Conservation (phyloP, 2,797 vertebrate species). For the Chrysocyon brachyurus region DNA sequence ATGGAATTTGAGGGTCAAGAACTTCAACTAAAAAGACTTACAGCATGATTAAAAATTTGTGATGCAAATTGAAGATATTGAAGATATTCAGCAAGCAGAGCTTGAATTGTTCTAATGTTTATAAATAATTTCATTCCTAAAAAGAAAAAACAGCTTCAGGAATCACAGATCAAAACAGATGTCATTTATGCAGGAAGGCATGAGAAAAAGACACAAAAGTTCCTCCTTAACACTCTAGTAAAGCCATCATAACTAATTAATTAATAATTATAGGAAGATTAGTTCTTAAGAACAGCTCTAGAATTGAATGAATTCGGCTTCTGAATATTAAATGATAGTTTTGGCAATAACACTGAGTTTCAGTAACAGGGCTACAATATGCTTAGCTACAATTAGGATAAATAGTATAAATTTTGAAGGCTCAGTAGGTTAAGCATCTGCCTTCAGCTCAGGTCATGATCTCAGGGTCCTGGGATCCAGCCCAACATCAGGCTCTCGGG, state of each 20-base stretch:
- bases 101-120: neutral
- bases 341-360: neutral
- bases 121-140: neutral
- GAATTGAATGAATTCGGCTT: neutral
- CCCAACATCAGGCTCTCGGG: no score
- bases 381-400: neutral
- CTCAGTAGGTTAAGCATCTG: no score
- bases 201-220: neutral
- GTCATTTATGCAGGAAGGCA: neutral
- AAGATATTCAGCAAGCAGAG: neutral
- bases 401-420: neutral
- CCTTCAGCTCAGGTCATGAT: no score
- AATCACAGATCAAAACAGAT: conserved; percentile 9
- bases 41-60: neutral
- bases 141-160: neutral
- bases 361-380: neutral
- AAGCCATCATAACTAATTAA: neutral
- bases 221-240: neutral
- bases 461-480: no score
- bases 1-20: neutral
- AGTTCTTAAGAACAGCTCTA: neutral
- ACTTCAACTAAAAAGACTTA: neutral
- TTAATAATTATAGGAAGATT: neutral
- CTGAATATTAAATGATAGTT: neutral
- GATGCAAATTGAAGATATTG: neutral